Conservation (phyloP, 2,888 invertebrate genomes). For the Zonitis immaculata region DNA sequence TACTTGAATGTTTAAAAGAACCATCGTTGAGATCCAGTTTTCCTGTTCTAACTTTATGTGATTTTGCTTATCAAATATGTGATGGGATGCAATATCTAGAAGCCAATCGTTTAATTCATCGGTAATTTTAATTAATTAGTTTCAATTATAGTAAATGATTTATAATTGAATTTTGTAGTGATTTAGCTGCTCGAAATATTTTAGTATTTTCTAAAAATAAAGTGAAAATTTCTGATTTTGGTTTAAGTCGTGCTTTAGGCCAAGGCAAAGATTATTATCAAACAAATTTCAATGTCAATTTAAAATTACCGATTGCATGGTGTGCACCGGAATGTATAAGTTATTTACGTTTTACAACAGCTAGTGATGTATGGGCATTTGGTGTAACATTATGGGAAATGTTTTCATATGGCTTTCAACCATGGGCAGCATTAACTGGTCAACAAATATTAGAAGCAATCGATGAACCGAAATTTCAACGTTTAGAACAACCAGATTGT, state of each 20-base stretch:
- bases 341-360: slow-evolving; percentile 90
- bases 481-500: slow-evolving; percentile 89
- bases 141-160: no score
- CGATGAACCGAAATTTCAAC: slow-evolving; percentile 85
- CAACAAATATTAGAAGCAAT: slow-evolving; percentile 94
- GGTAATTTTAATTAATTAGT: slow-evolving; percentile 48
- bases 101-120: slow-evolving; percentile 91
- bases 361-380: slow-evolving; percentile 98
- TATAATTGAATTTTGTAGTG: slow-evolving; percentile 55
- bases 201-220: slow-evolving; percentile 94
- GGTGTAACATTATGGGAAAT: slow-evolving; percentile 97
- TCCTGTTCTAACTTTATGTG: slow-evolving; percentile 86
- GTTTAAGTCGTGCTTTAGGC: slow-evolving; percentile 89
- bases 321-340: slow-evolving; percentile 98
- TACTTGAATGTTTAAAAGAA: slow-evolving; percentile 94
- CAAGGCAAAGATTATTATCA: slow-evolving; percentile 99
- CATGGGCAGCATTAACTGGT: slow-evolving; percentile 88
- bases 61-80: slow-evolving; percentile 93
- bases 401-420: slow-evolving; percentile 98
- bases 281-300: slow-evolving; percentile 94
- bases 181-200: slow-evolving; percentile 96
- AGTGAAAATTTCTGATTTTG: slow-evolving; percentile 98
- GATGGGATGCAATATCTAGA: slow-evolving; percentile 98
- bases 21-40: slow-evolving; percentile 86
- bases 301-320: slow-evolving; percentile 98